These are phyloP conservation scores for Dicrurus megarhynchus DNA, from an alignment of 2,113 vertebrate genomes.

Conservation along the genomic window DNA sequence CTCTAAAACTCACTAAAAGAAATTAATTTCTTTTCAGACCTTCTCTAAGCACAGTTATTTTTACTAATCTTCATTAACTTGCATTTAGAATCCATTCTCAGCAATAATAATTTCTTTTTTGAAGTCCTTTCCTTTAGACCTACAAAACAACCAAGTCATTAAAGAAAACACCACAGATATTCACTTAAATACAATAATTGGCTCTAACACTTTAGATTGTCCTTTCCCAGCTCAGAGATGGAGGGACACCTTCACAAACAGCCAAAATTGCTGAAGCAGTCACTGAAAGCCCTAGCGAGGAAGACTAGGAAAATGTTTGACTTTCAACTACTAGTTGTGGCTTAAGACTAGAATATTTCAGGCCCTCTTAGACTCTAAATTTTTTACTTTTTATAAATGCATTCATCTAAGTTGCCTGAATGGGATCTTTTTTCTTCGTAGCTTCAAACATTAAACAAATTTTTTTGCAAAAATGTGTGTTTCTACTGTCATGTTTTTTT, in stretches of 20 bases:
- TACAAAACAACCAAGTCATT: neutral
- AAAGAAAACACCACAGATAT: neutral
- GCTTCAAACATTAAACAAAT: neutral
- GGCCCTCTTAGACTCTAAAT: neutral
- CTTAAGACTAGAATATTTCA: neutral
- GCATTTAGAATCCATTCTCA: neutral
- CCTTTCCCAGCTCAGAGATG: neutral
- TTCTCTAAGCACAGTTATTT: neutral
- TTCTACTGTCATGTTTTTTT: neutral
- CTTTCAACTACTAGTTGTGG: neutral
- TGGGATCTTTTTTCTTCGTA: neutral
- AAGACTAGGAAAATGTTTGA: neutral
- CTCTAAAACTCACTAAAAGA: neutral
- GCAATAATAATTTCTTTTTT: neutral
- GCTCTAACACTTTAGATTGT: neutral
- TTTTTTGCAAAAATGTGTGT: neutral
- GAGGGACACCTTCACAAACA: neutral
- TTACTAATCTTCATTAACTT: neutral
- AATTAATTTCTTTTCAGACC: neutral
- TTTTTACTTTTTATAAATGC: neutral
- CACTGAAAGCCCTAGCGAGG: neutral
- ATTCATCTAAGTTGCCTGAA: neutral
- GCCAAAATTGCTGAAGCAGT: neutral
- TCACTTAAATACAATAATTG: neutral
- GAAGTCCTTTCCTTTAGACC: neutral